These are phyloP conservation scores for Phenganax subtilis DNA, from an alignment of 92 coral and sea anemone species.

Conservation along the genomic window DNA sequence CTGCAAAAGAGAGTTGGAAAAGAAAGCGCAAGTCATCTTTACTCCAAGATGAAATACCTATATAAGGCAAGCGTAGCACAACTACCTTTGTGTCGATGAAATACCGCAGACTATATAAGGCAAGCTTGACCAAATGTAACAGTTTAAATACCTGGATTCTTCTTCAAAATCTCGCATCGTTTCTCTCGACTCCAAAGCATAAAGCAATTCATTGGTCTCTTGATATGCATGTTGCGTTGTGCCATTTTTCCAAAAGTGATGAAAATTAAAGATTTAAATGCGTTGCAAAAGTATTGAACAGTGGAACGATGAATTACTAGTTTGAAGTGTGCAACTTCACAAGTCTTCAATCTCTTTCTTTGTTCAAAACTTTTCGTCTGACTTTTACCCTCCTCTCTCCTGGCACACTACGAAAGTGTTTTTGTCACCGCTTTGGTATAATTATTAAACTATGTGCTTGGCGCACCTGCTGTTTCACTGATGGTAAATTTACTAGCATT, in stretches of 20 bases:
- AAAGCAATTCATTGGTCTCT: conserved; percentile 83
- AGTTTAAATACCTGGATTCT: conserved; percentile 70
- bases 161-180: conserved; percentile 66
- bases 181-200: conserved; percentile 91
- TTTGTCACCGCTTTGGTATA: conserved; percentile 9
- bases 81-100: not conserved
- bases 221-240: conserved; percentile 47
- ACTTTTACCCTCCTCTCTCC: not conserved
- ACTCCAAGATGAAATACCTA: too few species aligned
- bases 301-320: not conserved
- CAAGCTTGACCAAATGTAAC: not conserved
- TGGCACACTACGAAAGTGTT: conserved; percentile 4
- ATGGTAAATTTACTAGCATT: conserved; percentile 34
- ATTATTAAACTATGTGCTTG: conserved; percentile 17
- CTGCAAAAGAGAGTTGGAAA: too few species aligned
- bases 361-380: too few species aligned
- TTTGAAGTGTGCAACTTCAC: not conserved
- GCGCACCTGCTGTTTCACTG: conserved; percentile 11
- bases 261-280: not conserved
- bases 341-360: not conserved
- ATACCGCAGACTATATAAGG: not conserved
- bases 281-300: not conserved
- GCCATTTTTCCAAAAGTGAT: not conserved
- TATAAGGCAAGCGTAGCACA: too few species aligned
- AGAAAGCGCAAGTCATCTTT: too few species aligned